Conservation (phyloP, 2,888 invertebrate species). For the Cataglyphis albicans region DNA sequence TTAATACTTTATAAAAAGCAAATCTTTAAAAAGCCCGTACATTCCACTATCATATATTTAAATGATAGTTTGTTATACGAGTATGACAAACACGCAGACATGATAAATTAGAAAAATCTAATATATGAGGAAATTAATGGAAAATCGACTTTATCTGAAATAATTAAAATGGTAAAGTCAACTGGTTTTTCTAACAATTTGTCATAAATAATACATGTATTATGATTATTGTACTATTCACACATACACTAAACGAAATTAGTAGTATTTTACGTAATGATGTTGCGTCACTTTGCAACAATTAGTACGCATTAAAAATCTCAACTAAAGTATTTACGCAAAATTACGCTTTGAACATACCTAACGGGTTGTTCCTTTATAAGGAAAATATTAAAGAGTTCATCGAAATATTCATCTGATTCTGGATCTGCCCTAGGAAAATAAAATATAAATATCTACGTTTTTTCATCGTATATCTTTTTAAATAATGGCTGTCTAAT, state of each 20-base stretch:
- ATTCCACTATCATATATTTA: not conserved
- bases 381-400: slow-evolving; percentile 82
- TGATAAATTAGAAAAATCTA: not conserved
- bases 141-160: not conserved
- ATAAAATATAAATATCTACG: slow-evolving; percentile 29
- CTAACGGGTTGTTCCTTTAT: slow-evolving; percentile 69
- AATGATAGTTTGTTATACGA: not conserved
- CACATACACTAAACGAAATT: not conserved
- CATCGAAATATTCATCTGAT: slow-evolving; percentile 81
- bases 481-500: not conserved
- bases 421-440: slow-evolving; percentile 81
- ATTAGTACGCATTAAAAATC: slow-evolving; percentile 32
- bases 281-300: not conserved
- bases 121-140: not conserved
- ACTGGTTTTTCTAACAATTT: not conserved
- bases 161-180: slow-evolving; percentile 11
- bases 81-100: slow-evolving; percentile 10
- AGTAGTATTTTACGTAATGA: not conserved
- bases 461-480: not conserved
- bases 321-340: slow-evolving; percentile 25
- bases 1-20: not conserved
- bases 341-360: slow-evolving; percentile 60
- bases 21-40: not conserved
- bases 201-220: not conserved
- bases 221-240: not conserved